Percentiles rank a stretch among this genome's conserved stretches.
These are phyloP conservation scores for Amblyjoppa fuscipennis DNA, from an alignment of 2,888 invertebrate species.

Conservation along the genomic window DNA sequence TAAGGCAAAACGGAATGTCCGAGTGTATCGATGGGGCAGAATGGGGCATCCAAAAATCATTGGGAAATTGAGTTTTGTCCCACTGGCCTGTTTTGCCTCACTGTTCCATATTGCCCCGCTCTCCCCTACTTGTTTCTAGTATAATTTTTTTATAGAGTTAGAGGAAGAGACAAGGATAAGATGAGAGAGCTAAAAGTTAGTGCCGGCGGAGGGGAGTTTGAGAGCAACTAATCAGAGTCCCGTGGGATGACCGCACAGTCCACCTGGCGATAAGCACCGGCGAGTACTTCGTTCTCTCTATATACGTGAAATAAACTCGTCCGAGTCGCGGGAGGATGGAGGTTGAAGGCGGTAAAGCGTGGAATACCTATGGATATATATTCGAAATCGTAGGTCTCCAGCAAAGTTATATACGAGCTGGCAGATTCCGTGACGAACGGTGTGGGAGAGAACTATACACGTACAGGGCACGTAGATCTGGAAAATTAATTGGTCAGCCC, in stretches of 20 bases:
- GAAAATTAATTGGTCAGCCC: slow-evolving; percentile 36
- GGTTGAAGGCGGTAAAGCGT: slow-evolving; percentile 18
- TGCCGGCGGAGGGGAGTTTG: slow-evolving; percentile 70
- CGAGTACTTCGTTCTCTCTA: slow-evolving; percentile 25
- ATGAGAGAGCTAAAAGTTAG: slow-evolving; percentile 64
- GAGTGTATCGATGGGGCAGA: too few species aligned
- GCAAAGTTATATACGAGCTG: slow-evolving; percentile 44
- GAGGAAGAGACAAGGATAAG: slow-evolving; percentile 50
- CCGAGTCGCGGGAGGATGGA: neutral
- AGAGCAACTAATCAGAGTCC: slow-evolving; percentile 69
- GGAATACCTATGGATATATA: slow-evolving; percentile 21
- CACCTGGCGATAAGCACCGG: slow-evolving; percentile 36
- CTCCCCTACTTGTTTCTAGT: too few species aligned
- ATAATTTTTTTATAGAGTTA: neutral
- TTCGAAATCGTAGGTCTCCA: slow-evolving; percentile 32
- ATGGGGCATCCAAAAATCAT: too few species aligned
- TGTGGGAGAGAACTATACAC: neutral
- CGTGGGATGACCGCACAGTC: slow-evolving; percentile 56
- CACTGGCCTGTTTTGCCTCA: too few species aligned
- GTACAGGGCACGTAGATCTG: neutral
- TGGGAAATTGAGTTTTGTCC: too few species aligned
- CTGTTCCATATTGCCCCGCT: too few species aligned
- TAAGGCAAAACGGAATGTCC: too few species aligned
- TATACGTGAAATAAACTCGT: slow-evolving; percentile 51
- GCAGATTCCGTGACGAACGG: slow-evolving; percentile 15